phyloP scores from a whole-genome alignment of 1,140 invertebrate genomes.

The Drosophila paulistorum region DNA sequence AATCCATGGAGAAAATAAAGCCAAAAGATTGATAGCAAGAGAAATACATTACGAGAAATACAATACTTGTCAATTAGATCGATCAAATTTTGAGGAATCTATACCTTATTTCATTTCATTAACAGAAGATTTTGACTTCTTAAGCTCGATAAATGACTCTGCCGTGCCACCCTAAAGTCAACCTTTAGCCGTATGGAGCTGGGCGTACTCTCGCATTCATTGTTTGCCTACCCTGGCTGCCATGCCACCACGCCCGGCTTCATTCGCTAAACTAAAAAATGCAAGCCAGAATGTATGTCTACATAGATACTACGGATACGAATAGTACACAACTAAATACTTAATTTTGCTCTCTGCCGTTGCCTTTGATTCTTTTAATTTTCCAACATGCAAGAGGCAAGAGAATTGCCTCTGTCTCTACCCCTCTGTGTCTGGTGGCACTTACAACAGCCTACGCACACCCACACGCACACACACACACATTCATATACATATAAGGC shows the following conservation, averaged over 20 bases:
- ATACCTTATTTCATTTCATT: no score
- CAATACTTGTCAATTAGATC: no score
- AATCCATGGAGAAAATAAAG: no score
- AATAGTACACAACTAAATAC: slow-evolving; percentile 68
- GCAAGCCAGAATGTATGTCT: slow-evolving; percentile 69
- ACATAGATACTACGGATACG: slow-evolving; percentile 57
- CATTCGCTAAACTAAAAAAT: slow-evolving; percentile 35
- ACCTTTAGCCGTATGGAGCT: slow-evolving; percentile 14
- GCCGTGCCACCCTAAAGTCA: slow-evolving; percentile 15
- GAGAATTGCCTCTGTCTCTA: slow-evolving; percentile 10
- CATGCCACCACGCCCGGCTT: neutral
- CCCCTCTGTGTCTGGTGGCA: slow-evolving; percentile 57
- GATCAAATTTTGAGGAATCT: no score
- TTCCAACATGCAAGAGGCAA: slow-evolving; percentile 49
- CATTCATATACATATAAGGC: slow-evolving; percentile 1
- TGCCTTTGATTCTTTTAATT: slow-evolving; percentile 81
- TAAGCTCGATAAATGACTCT: neutral
- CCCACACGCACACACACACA: slow-evolving; percentile 32
- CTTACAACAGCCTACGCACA: slow-evolving; percentile 68
- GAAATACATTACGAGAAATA: no score
- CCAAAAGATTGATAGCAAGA: no score
- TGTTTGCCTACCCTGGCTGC: slow-evolving; percentile 9
- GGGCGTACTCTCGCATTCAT: slow-evolving; percentile 4
- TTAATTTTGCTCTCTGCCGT: slow-evolving; percentile 76
- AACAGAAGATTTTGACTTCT: no score